Percentiles rank a stretch among this genome's conserved stretches.
These are phyloP conservation scores for Anguilla obscura DNA, from an alignment of 2,797 vertebrate genomes.

Conservation along the genomic window DNA sequence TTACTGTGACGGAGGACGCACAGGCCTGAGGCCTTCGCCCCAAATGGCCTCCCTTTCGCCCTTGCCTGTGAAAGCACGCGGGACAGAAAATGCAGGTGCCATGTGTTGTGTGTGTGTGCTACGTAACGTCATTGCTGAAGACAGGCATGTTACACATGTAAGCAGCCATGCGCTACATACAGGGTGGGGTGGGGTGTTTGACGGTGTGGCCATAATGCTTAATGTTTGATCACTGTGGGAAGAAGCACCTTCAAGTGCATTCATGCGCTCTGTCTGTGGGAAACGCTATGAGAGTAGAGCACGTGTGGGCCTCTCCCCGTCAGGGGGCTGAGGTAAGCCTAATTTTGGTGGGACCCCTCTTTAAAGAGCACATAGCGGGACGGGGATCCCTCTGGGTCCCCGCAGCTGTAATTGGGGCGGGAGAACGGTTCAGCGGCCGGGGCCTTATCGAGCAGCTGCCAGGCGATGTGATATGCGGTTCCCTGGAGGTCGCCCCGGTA, in stretches of 20 bases:
- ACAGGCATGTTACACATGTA: neutral
- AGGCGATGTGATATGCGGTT: conserved; percentile 30
- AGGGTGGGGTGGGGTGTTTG: too few relatives aligned
- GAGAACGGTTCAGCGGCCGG: conserved; percentile 1
- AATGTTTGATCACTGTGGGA: neutral
- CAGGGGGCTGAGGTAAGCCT: neutral
- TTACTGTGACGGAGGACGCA: neutral
- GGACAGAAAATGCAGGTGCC: neutral
- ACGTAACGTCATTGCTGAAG: neutral
- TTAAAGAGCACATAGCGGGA: neutral
- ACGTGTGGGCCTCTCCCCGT: neutral
- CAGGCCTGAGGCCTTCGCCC: neutral
- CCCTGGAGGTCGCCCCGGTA: conserved; percentile 30
- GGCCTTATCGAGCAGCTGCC: conserved; percentile 30
- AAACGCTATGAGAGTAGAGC: neutral
- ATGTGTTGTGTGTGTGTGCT: neutral
- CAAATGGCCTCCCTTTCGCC: too few relatives aligned
- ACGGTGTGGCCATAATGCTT: neutral
- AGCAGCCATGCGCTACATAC: neutral
- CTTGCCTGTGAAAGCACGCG: too few relatives aligned
- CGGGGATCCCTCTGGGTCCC: neutral
- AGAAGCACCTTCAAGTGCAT: neutral
- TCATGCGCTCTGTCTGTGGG: neutral
- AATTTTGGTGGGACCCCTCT: neutral
- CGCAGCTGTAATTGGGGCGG: neutral